Percentiles rank a stretch among this genome's conserved stretches.
Conservation (phyloP, 2,888 invertebrate species). For the Clusia tigrina region DNA sequence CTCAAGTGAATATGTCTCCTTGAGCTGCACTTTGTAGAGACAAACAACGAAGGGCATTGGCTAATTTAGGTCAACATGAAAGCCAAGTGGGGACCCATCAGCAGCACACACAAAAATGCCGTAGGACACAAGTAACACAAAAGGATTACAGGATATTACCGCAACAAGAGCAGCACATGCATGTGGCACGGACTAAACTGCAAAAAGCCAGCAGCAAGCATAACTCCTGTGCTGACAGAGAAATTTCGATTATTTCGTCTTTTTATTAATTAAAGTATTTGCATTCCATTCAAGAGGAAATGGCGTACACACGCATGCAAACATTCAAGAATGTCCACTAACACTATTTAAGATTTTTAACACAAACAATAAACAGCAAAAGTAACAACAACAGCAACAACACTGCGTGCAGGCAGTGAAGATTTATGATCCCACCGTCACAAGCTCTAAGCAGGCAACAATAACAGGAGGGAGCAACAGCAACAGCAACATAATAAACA, state of each 20-base stretch:
- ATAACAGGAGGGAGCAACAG: not conserved
- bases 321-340: not conserved
- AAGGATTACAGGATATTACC: not conserved
- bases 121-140: too few species aligned
- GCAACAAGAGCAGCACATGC: not conserved
- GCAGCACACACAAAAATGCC: conserved; percentile 9
- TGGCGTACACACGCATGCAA: not conserved
- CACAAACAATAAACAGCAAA: too few species aligned
- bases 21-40: too few species aligned
- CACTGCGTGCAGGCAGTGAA: too few species aligned
- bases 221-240: not conserved
- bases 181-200: conserved; percentile 8
- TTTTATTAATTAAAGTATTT: conserved; percentile 18
- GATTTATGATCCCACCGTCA: conserved; percentile 12
- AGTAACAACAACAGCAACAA: too few species aligned
- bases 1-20: too few species aligned
- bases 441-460: not conserved
- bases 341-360: too few species aligned
- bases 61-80: not conserved
- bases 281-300: conserved; percentile 3
- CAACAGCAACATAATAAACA: conserved; percentile 4
- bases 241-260: conserved; percentile 15
- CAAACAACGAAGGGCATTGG: not conserved
- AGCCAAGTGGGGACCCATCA: conserved; percentile 12
- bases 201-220: conserved; percentile 13